Conservation (phyloP, 2,888 invertebrate species). For the Drosophila formosana region DNA sequence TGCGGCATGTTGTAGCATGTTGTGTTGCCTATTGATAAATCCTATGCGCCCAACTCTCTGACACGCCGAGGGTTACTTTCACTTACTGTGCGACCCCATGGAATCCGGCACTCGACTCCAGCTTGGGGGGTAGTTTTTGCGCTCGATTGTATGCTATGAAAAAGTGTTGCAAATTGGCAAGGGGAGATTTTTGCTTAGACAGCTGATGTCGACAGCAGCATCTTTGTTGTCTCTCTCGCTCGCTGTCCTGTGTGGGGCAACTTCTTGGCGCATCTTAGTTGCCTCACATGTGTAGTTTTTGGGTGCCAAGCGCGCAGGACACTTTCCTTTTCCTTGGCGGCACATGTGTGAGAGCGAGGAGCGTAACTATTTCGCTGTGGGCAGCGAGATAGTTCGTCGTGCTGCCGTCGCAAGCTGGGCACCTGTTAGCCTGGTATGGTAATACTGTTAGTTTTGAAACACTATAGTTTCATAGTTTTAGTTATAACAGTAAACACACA, state of each 20-base stretch:
- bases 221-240: slow-evolving; percentile 4
- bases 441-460: slow-evolving; percentile 84
- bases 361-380: slow-evolving; percentile 53
- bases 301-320: slow-evolving; percentile 74
- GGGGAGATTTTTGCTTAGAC: slow-evolving; percentile 20
- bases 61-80: slow-evolving; percentile 80
- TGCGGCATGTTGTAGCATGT: too few species aligned
- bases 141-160: slow-evolving; percentile 60
- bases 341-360: slow-evolving; percentile 31
- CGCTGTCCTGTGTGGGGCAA: slow-evolving; percentile 28
- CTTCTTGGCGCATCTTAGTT: slow-evolving; percentile 56
- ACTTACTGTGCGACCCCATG: slow-evolving; percentile 55
- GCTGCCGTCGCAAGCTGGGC: slow-evolving; percentile 63
- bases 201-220: slow-evolving; percentile 3
- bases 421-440: slow-evolving; percentile 83
- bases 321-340: slow-evolving; percentile 46
- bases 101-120: neutral
- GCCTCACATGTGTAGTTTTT: slow-evolving; percentile 75
- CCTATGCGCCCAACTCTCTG: slow-evolving; percentile 76
- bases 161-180: slow-evolving; percentile 11
- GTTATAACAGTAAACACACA: slow-evolving; percentile 66
- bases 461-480: slow-evolving; percentile 81
- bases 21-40: slow-evolving; percentile 57
- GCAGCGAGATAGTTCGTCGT: slow-evolving; percentile 70
- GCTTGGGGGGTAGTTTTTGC: slow-evolving; percentile 28